Evolutionary conservation across 2,113 vertebrate genomes (phyloP).

Genomic region (Oncorhynchus tshawytscha): DNA sequence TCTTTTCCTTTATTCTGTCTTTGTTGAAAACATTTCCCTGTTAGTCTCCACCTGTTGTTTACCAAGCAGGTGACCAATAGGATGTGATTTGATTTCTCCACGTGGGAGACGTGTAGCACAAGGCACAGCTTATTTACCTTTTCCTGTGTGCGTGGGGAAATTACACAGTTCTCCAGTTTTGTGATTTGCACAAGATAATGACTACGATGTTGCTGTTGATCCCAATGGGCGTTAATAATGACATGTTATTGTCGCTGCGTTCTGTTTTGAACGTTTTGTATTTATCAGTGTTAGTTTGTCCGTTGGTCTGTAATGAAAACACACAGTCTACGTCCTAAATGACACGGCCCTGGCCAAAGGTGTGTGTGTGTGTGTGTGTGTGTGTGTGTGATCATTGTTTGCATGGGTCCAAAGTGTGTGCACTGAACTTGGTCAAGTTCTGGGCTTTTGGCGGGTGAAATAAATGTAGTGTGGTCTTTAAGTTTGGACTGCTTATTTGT

Average conservation of each 20-base stretch:
- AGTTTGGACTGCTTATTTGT: too few species aligned
- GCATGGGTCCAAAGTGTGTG: slow-evolving; percentile 7
- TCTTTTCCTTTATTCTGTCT: not conserved
- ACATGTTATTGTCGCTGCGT: not conserved
- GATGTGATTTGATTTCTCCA: not conserved
- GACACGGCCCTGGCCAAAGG: too few species aligned
- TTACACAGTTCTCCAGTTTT: slow-evolving; percentile 25
- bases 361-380: too few species aligned
- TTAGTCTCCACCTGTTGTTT: too few species aligned
- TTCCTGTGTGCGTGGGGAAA: slow-evolving; percentile 4
- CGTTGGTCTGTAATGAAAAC: not conserved
- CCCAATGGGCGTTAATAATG: slow-evolving; percentile 14
- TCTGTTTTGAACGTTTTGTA: not conserved
- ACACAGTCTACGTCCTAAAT: too few species aligned
- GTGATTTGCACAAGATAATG: slow-evolving; percentile 48
- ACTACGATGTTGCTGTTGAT: slow-evolving; percentile 24
- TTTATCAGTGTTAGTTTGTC: not conserved
- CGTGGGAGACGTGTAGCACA: slow-evolving; percentile 6
- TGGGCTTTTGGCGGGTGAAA: too few species aligned
- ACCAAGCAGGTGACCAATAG: too few species aligned
- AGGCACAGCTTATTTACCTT: not conserved
- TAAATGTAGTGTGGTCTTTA: too few species aligned
- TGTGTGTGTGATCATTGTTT: slow-evolving; percentile 11
- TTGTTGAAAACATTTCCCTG: not conserved
- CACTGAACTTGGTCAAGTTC: too few species aligned